Conservation (phyloP, 2,797 vertebrate species). For the Hemitrygon akajei region DNA sequence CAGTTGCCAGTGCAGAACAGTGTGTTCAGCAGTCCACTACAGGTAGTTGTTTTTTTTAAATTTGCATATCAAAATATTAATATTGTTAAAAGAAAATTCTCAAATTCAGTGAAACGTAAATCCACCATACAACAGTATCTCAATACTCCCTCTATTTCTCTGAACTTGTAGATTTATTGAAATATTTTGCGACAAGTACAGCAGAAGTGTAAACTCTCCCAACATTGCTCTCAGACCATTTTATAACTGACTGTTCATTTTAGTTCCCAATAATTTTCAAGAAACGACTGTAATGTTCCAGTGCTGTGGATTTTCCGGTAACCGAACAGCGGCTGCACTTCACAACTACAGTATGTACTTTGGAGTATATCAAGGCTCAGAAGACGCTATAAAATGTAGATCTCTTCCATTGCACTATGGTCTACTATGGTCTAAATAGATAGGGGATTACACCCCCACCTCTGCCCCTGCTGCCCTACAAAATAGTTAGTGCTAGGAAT, state of each 20-base stretch:
- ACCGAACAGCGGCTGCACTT: too few species aligned
- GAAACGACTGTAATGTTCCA: not conserved
- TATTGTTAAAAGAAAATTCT: not conserved
- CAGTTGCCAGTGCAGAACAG: not conserved
- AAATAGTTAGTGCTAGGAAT: too few species aligned
- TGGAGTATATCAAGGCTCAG: too few species aligned
- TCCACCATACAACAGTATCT: not conserved
- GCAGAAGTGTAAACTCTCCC: not conserved
- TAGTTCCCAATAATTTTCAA: not conserved
- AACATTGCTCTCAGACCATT: not conserved
- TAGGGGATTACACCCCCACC: too few species aligned
- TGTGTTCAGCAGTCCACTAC: not conserved
- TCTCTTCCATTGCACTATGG: too few species aligned
- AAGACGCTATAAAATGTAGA: too few species aligned
- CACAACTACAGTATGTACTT: too few species aligned
- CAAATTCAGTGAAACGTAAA: not conserved
- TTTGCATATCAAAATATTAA: not conserved
- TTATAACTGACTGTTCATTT: not conserved
- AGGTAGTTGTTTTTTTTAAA: not conserved
- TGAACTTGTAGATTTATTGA: not conserved
- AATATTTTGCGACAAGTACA: not conserved
- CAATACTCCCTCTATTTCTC: not conserved
- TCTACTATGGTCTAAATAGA: too few species aligned
- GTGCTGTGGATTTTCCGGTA: too few species aligned
- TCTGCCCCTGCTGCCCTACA: too few species aligned